Percentiles rank a stretch among this genome's conserved stretches.
phyloP scores from a whole-genome alignment of 2,797 vertebrate genomes.

The Glossophaga mutica region DNA sequence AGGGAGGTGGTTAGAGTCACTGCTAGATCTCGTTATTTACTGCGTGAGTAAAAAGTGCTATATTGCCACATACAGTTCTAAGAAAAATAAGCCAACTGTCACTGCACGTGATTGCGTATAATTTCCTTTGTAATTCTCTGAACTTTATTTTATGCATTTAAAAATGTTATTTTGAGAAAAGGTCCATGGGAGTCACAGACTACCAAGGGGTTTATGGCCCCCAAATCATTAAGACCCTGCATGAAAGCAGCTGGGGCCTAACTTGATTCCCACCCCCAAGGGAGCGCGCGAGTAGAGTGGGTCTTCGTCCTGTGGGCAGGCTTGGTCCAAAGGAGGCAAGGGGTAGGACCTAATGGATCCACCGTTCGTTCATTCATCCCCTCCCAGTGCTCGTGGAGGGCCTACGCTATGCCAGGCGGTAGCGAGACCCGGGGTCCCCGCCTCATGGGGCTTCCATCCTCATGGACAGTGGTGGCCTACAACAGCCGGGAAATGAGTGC shows the following conservation, averaged over 20 bases:
- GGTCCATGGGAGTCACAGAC: background rate
- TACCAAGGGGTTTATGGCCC: background rate
- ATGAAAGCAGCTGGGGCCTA: background rate
- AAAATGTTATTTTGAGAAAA: background rate
- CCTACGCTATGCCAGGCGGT: background rate
- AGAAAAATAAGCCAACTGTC: background rate
- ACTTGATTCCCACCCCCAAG: background rate
- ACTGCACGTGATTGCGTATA: background rate
- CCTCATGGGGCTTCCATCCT: background rate
- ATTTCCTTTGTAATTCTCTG: constrained; percentile 23
- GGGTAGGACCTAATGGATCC: background rate
- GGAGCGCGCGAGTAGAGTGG: background rate
- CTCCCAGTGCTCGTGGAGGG: background rate
- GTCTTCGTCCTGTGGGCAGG: background rate
- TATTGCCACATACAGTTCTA: background rate
- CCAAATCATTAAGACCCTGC: background rate
- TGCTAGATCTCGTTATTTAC: background rate
- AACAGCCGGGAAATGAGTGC: background rate
- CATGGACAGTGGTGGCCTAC: background rate
- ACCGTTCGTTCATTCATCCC: background rate
- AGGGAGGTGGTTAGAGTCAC: too few species aligned
- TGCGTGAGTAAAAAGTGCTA: background rate
- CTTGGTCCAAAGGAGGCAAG: background rate
- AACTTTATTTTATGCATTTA: background rate
- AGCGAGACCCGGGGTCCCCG: background rate